These are phyloP conservation scores for Oasisia sp. DNA, from an alignment of 2,888 invertebrate species.

Conservation along the genomic window DNA sequence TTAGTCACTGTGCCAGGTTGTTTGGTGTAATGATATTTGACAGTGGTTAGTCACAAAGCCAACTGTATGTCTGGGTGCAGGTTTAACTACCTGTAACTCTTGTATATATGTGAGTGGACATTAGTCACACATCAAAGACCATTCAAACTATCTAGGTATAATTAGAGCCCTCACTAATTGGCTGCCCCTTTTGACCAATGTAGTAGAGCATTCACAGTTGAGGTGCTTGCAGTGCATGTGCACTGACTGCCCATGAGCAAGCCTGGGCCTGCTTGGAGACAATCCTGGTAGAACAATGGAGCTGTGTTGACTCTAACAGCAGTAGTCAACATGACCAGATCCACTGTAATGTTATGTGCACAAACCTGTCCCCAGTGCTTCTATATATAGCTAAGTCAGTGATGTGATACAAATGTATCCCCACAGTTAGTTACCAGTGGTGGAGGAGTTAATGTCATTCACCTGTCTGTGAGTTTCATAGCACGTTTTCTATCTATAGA, in stretches of 20 bases:
- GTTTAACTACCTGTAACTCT: not conserved
- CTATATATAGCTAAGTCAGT: not conserved
- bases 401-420: not conserved
- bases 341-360: not conserved
- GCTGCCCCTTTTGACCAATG: not conserved
- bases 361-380: not conserved
- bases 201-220: not conserved
- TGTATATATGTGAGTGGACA: not conserved
- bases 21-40: not conserved
- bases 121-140: not conserved
- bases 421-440: not conserved
- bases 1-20: not conserved
- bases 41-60: not conserved
- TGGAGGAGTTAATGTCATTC: not conserved
- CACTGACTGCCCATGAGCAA: not conserved
- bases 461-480: not conserved
- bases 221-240: not conserved
- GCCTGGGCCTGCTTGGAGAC: not conserved
- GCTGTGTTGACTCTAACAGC: not conserved
- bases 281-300: not conserved
- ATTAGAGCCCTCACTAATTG: not conserved
- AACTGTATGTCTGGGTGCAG: not conserved
- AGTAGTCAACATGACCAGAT: not conserved
- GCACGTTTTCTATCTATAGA: no score
- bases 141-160: no score